Evolutionary conservation across 1,140 invertebrate species (phyloP).

Genomic region (Drosophila quadrilineata): DNA sequence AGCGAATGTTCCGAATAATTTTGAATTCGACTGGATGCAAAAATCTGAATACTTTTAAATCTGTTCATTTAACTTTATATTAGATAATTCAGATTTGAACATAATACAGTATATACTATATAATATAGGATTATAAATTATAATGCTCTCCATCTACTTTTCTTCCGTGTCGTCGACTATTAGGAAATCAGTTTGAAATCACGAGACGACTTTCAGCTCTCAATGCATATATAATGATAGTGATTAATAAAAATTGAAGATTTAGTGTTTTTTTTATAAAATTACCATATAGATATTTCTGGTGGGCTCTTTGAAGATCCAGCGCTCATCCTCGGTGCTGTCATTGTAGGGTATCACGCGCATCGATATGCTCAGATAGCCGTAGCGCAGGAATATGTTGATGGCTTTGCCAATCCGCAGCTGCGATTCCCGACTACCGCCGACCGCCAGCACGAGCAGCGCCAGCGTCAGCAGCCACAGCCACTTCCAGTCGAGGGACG

Average conservation of each 20-base stretch:
- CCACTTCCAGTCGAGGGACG: conserved; percentile 51
- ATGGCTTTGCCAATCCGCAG: conserved; percentile 87
- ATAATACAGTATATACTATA: too few species aligned
- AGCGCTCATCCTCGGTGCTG: conserved; percentile 84
- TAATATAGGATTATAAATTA: too few species aligned
- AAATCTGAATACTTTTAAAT: too few species aligned
- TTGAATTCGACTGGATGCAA: too few species aligned
- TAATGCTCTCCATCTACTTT: too few species aligned
- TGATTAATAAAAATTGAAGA: neutral
- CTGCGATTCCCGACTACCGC: conserved; percentile 82
- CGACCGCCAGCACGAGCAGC: conserved; percentile 49
- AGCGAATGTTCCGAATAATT: too few species aligned
- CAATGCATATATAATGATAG: neutral
- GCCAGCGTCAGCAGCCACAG: conserved; percentile 56
- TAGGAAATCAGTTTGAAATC: too few species aligned
- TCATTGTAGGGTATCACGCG: conserved; percentile 91
- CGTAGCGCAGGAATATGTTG: conserved; percentile 88
- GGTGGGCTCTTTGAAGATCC: conserved; percentile 92
- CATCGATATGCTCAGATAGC: conserved; percentile 92
- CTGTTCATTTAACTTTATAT: too few species aligned
- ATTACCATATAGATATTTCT: conserved; percentile 86
- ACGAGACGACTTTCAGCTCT: too few species aligned
- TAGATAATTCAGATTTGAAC: too few species aligned
- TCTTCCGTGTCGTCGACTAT: too few species aligned
- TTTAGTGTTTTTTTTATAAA: neutral